Percentiles rank a stretch among this genome's conserved stretches.
Evolutionary conservation across 1,140 invertebrate genomes (phyloP).

Genomic region (Temnothorax curvispinosus): DNA sequence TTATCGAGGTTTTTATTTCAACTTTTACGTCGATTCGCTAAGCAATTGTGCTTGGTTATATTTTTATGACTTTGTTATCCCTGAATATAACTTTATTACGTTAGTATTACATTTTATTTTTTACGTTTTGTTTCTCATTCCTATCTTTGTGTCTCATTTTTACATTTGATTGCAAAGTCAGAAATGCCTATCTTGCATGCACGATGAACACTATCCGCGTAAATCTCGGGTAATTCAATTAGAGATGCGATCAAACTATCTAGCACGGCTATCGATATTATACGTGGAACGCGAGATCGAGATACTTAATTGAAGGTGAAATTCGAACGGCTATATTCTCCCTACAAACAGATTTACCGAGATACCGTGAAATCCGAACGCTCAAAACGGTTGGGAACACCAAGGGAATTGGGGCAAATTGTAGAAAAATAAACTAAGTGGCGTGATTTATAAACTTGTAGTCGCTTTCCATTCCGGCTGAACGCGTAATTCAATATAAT

Average conservation of each 20-base stretch:
- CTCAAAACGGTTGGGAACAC: background rate
- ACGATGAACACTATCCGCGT: slow-evolving; percentile 23
- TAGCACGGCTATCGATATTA: slow-evolving; percentile 30
- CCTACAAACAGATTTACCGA: slow-evolving; percentile 46
- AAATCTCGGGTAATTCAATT: slow-evolving; percentile 54
- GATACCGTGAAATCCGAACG: slow-evolving; percentile 23
- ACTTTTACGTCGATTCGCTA: background rate
- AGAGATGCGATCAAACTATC: slow-evolving; percentile 38
- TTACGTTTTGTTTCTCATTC: background rate
- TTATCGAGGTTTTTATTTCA: background rate
- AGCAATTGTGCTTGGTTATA: background rate
- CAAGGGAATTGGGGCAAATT: slow-evolving; percentile 38
- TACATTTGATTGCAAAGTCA: slow-evolving; percentile 2
- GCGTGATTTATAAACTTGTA: slow-evolving; percentile 27
- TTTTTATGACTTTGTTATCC: background rate
- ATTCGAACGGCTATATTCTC: slow-evolving; percentile 33
- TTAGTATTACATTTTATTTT: background rate
- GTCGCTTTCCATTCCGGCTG: background rate
- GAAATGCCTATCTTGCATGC: background rate
- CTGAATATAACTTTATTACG: background rate
- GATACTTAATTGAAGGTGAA: slow-evolving; percentile 57
- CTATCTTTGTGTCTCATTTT: background rate
- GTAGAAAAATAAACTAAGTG: slow-evolving; percentile 41
- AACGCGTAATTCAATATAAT: slow-evolving; percentile 32
- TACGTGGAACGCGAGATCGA: slow-evolving; percentile 18